These are phyloP conservation scores for Oreonectes daqikongensis DNA, from an alignment of 2,797 vertebrate genomes.

Conservation along the genomic window DNA sequence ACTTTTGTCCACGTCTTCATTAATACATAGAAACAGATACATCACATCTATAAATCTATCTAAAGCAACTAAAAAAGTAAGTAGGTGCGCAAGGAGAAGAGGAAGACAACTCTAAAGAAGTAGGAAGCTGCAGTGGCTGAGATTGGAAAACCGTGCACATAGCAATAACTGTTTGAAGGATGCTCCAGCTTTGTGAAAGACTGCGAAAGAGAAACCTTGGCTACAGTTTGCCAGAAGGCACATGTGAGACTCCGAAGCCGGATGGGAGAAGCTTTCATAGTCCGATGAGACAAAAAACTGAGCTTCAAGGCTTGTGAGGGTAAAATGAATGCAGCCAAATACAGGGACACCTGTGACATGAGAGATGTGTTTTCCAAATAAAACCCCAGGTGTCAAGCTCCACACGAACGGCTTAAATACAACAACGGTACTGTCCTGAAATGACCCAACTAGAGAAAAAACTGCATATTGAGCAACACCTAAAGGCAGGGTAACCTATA, in stretches of 20 bases:
- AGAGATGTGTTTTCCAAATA: background rate
- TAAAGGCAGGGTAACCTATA: too few relatives aligned
- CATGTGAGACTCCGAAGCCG: background rate
- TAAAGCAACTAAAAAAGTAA: too few relatives aligned
- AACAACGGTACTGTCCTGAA: background rate
- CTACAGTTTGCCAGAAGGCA: slow-evolving; percentile 2
- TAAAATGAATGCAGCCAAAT: background rate
- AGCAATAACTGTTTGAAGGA: background rate
- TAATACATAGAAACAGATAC: background rate
- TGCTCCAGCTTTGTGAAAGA: background rate
- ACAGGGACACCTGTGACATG: background rate
- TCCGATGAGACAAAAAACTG: background rate
- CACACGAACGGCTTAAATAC: background rate
- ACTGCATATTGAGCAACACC: too few relatives aligned
- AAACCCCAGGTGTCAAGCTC: background rate
- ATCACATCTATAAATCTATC: too few relatives aligned
- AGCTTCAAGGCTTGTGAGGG: background rate
- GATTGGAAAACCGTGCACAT: background rate
- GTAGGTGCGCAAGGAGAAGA: background rate
- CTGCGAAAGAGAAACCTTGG: background rate
- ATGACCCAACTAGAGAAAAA: background rate
- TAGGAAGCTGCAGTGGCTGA: background rate
- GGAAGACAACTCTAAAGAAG: background rate
- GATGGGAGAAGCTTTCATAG: background rate
- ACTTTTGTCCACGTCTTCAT: too few relatives aligned